Evolutionary conservation across 2,113 vertebrate species (phyloP).

Genomic region (Lonchura striata): DNA sequence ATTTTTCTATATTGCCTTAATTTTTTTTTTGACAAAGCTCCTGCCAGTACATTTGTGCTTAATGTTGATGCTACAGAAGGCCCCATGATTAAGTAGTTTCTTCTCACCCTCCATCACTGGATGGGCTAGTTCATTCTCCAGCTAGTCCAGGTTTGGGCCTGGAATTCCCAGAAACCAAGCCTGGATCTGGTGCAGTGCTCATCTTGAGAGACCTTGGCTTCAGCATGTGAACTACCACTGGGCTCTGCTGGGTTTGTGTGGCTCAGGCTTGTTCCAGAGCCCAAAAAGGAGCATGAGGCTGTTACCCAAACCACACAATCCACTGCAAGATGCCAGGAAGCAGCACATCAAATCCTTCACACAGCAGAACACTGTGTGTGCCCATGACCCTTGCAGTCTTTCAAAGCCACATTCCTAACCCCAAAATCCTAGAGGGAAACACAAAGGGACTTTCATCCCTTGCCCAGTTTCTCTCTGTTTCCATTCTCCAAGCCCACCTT

Average conservation of each 20-base stretch:
- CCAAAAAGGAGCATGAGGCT: not conserved
- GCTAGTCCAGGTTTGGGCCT: not conserved
- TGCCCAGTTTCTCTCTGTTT: not conserved
- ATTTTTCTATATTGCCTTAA: not conserved
- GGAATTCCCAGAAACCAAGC: not conserved
- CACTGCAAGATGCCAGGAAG: not conserved
- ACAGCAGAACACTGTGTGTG: accelerated
- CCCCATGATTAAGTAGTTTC: not conserved
- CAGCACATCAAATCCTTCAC: not conserved
- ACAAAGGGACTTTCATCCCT: not conserved
- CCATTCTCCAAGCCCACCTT: not conserved
- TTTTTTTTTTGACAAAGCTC: not conserved
- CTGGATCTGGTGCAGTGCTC: not conserved
- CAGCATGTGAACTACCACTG: accelerated
- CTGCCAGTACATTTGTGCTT: not conserved
- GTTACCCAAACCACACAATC: not conserved
- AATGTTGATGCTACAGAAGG: not conserved
- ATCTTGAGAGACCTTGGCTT: not conserved
- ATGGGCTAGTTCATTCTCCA: not conserved
- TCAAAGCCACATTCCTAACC: not conserved
- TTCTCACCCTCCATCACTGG: not conserved
- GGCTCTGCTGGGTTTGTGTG: not conserved
- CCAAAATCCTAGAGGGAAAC: not conserved
- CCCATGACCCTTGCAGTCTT: not conserved
- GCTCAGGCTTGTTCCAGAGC: not conserved